Evolutionary conservation across 2,113 vertebrate species (phyloP), one percentile per base, ranked within the genome.

Genomic region (Nettapus auritus): DNA sequence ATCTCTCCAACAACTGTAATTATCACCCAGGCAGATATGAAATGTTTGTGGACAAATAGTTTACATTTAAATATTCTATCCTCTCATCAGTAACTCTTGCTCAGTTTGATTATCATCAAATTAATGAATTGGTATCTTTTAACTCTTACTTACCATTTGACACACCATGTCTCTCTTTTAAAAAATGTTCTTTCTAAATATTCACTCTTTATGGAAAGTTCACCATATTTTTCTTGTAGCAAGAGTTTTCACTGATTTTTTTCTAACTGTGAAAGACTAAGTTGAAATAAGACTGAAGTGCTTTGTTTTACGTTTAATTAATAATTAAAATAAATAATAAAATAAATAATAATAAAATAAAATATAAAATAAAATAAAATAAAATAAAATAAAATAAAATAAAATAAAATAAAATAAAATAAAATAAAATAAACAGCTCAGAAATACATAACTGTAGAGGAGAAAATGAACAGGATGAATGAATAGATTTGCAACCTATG

Each of bases 1-100:
- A 75, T 82, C 56, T 92, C 89, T 97, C 91, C 88, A 88, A 75
- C 8, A 92, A 42, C 33, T 91, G 17, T 79, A 90, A 93, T 79
- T 83, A 67, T 88, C 74, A 78, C 11, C 76, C 52, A 75, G 91
- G 66, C 50, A 82, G 60, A 78, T 67, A 33, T 95, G 68, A 95
- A 82, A 95, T 68, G n/a, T 66, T 63, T 87, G 53, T 57, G 75
- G 84, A 93, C 42, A 80, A 66, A 80, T 81, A 86, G 85, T 2
- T 81, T 56, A 60, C 25, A 83, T 69, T 89, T 77, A 88, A 86
- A 93, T 79, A 90, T 68, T 86, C 91, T 38, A 77, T 74, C 52
- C 2, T 86, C 29, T 70, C 46, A 69, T 86, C 69, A 95, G 42
- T 94, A 89, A 82, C n/a, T 73, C 55, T 82, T 73, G 34, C 31